These are phyloP conservation scores for Nomia melanderi DNA, from an alignment of 1,140 invertebrate species.

Conservation along the genomic window DNA sequence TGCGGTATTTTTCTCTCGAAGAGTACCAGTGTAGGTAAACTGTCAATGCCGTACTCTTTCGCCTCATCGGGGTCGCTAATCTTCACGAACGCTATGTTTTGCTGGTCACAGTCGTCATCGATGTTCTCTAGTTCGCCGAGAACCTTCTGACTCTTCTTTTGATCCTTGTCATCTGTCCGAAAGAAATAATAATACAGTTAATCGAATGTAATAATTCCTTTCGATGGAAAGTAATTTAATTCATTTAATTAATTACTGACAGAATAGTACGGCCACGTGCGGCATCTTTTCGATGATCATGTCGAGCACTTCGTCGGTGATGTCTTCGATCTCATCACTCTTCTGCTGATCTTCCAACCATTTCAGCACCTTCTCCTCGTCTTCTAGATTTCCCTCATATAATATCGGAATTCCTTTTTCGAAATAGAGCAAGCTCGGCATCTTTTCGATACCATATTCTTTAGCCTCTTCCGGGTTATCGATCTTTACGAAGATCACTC, in stretches of 20 bases:
- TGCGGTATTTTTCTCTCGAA: slow-evolving; percentile 94
- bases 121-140: slow-evolving; percentile 95
- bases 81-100: slow-evolving; percentile 96
- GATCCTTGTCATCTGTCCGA: slow-evolving; percentile 91
- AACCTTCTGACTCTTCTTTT: slow-evolving; percentile 94
- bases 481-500: slow-evolving; percentile 95
- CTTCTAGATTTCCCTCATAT: slow-evolving; percentile 94
- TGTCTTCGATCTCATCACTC: slow-evolving; percentile 95
- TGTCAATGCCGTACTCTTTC: slow-evolving; percentile 93
- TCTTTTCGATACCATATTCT: slow-evolving; percentile 94
- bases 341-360: slow-evolving; percentile 94
- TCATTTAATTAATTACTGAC: too few relatives aligned
- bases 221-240: background rate
- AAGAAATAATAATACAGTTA: background rate
- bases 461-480: slow-evolving; percentile 94
- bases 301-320: slow-evolving; percentile 96
- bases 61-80: slow-evolving; percentile 94
- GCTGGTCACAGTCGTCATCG: slow-evolving; percentile 95
- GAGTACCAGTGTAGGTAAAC: slow-evolving; percentile 90
- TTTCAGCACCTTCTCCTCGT: slow-evolving; percentile 93
- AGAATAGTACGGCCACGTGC: slow-evolving; percentile 93
- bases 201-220: background rate
- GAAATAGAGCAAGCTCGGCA: slow-evolving; percentile 93
- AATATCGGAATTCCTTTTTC: slow-evolving; percentile 94
- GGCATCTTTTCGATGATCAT: slow-evolving; percentile 94